Evolutionary conservation across 2,888 invertebrate species (phyloP).

Genomic region (Hyppa rectilinea): DNA sequence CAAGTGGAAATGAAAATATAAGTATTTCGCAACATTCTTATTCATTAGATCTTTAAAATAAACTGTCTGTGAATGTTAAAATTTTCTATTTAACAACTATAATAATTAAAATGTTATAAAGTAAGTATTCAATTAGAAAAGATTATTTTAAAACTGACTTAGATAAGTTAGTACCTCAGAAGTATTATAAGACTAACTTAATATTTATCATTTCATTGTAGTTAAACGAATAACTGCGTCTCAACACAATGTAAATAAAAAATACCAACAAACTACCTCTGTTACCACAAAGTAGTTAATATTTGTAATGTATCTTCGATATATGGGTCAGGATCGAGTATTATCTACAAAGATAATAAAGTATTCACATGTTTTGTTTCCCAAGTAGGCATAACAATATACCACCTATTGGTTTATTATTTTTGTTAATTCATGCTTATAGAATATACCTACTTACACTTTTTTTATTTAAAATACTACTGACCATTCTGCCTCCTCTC

Average conservation of each 20-base stretch:
- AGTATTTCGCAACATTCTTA: too few species aligned
- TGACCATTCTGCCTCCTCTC: too few species aligned
- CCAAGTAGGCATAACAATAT: conserved; percentile 30
- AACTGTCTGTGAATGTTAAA: too few species aligned
- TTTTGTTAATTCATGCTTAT: conserved; percentile 18
- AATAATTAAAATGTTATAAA: too few species aligned
- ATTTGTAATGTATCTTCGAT: conserved; percentile 38
- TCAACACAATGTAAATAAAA: conserved; percentile 4
- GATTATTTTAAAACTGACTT: too few species aligned
- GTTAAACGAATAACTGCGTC: not conserved
- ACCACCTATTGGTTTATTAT: not conserved
- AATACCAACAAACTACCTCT: conserved; percentile 9
- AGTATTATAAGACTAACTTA: too few species aligned
- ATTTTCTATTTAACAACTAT: too few species aligned
- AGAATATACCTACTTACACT: not conserved
- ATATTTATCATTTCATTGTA: not conserved
- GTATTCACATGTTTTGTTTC: conserved; percentile 30
- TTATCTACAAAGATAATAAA: conserved; percentile 43
- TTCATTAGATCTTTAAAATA: too few species aligned
- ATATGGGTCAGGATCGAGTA: conserved; percentile 48
- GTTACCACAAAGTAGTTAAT: conserved; percentile 38
- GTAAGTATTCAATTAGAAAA: too few species aligned
- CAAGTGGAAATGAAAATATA: too few species aligned
- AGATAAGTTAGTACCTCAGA: too few species aligned
- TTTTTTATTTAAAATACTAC: too few species aligned